These are phyloP conservation scores for Plebejus argus DNA, from an alignment of 2,888 invertebrate species.

Conservation along the genomic window DNA sequence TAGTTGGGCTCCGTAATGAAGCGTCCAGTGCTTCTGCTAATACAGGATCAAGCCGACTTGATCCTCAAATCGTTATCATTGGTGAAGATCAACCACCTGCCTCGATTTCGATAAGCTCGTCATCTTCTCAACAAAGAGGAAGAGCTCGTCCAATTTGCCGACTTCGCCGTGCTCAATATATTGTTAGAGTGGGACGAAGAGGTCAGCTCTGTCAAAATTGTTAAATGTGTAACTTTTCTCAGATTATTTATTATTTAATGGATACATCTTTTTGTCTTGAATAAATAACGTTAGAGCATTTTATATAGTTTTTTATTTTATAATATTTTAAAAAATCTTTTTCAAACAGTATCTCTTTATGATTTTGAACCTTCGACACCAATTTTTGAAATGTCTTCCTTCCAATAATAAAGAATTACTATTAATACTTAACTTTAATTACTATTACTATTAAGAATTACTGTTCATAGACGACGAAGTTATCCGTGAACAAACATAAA, in stretches of 20 bases:
- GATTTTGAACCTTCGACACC: no score
- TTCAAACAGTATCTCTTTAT: no score
- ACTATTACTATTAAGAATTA: no score
- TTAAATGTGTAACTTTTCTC: constrained; percentile 44
- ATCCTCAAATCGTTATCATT: constrained; percentile 37
- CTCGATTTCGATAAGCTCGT: background rate
- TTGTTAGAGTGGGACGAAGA: constrained; percentile 56
- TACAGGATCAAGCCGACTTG: background rate
- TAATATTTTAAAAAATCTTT: no score
- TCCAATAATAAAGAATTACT: no score
- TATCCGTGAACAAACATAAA: no score
- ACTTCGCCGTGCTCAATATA: constrained; percentile 55
- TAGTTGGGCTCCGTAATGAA: background rate
- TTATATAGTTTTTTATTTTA: background rate
- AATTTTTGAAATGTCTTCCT: no score
- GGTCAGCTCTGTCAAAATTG: constrained; percentile 57
- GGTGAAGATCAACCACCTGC: constrained; percentile 35
- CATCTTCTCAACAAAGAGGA: constrained; percentile 43
- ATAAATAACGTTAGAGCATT: background rate
- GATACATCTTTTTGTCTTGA: constrained; percentile 61
- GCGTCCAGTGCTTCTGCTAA: background rate
- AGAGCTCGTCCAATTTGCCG: constrained; percentile 57
- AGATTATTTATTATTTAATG: constrained; percentile 37
- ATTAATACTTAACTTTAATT: no score
- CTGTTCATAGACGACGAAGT: no score